phyloP scores from a whole-genome alignment of 2,797 vertebrate species.

The Monodelphis domestica region DNA sequence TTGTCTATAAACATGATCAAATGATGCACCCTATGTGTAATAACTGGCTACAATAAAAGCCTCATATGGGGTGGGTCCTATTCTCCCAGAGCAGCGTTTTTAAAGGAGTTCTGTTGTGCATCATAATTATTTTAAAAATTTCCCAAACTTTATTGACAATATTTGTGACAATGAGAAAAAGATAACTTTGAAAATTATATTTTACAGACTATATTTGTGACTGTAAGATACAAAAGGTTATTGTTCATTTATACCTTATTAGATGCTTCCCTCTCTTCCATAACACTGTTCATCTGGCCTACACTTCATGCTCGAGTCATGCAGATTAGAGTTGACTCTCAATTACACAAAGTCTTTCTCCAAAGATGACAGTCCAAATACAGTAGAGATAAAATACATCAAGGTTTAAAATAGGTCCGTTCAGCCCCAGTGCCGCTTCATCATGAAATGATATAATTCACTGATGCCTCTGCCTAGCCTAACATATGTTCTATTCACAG shows the following conservation, averaged over 20 bases:
- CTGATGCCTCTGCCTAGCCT: slow-evolving; percentile 88
- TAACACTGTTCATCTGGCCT: slow-evolving; percentile 81
- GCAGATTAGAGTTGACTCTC: slow-evolving; percentile 94
- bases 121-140: slow-evolving; percentile 51
- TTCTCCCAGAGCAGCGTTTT: slow-evolving; percentile 27
- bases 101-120: slow-evolving; percentile 20
- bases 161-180: slow-evolving; percentile 64
- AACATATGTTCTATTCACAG: slow-evolving; percentile 98
- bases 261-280: slow-evolving; percentile 82
- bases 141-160: slow-evolving; percentile 68
- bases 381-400: slow-evolving; percentile 96
- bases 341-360: slow-evolving; percentile 92
- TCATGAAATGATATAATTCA: slow-evolving; percentile 92
- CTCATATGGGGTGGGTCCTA: slow-evolving; percentile 40
- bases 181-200: slow-evolving; percentile 65
- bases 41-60: slow-evolving; percentile 57
- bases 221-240: slow-evolving; percentile 79
- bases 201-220: slow-evolving; percentile 74
- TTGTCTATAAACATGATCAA: slow-evolving; percentile 31
- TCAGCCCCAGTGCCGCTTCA: slow-evolving; percentile 92
- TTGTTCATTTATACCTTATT: slow-evolving; percentile 86
- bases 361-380: slow-evolving; percentile 94
- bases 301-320: slow-evolving; percentile 87
- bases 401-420: slow-evolving; percentile 95
- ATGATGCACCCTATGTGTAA: slow-evolving; percentile 61